Base-by-base conservation (phyloP, 2,888 invertebrate species). In the Dryadula phaetusa region DNA sequence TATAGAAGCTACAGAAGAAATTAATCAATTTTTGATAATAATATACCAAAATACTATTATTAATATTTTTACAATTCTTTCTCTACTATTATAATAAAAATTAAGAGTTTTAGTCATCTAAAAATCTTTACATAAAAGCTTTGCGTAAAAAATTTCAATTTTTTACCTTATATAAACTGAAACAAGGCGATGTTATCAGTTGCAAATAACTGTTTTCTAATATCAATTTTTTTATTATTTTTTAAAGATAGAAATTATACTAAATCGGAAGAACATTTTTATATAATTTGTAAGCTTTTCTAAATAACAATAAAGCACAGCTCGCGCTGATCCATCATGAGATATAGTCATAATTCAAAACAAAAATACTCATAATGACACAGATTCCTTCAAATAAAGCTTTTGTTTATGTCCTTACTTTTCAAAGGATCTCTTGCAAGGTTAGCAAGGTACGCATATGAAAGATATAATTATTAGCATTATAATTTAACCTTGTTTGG, bases 381-480 rank as follows among this genome's bases (percentile, higher is more conserved):
- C 77, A 72, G 72, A 71, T 69, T 71, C 34, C 52, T 71, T 71
- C 71, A 75, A 74, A 78, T 77, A 80, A 78, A 77, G 78, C 67
- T 84, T 86, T 86, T 82, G 84, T 84, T 78, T 60, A 69, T 54
- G 32, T 62, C 25, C 76, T 75, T 81, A 76, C 78, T 82, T 83
- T 58, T 52, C 58, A 62, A 79, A 73, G 72, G 72, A 66, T 56
- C 46, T 54, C 53, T n/a, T 10, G 87, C 87, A 86, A 87, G 86
- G 83, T 82, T 80, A 70, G 76, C 76, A 74, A 79, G 80, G 79
- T 82, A 67, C 73, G 64, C 66, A 70, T 70, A 71, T 77, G 77
- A 82, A 75, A 82, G 82, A 84, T 80, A 79, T 82, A 85, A 79
- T 80, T 79, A 78, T 76, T 72, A 73, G 65, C 75, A 74, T 75